Conservation (phyloP, 2,888 invertebrate genomes). For the Pseudococcus viburni region DNA sequence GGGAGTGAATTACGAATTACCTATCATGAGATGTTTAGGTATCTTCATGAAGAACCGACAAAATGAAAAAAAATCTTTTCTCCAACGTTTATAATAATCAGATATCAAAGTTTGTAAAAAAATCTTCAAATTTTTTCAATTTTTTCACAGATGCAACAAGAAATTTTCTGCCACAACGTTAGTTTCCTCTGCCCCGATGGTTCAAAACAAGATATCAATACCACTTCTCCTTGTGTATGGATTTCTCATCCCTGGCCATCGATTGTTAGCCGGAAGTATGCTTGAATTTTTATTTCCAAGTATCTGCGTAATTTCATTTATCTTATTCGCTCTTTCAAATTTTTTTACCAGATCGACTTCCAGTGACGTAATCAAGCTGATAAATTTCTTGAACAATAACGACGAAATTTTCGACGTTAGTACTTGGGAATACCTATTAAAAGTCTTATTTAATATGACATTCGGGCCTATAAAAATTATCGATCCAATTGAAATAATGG, state of each 20-base stretch:
- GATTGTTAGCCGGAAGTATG: constrained; percentile 75
- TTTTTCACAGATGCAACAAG: constrained; percentile 61
- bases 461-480: constrained; percentile 66
- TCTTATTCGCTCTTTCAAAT: neutral
- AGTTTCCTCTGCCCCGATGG: constrained; percentile 86
- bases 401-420: constrained; percentile 44
- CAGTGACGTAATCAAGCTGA: constrained; percentile 74
- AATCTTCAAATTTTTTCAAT: neutral
- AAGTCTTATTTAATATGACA: constrained; percentile 64
- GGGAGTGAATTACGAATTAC: too few species aligned
- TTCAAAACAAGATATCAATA: constrained; percentile 76
- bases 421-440: constrained; percentile 65
- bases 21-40: too few species aligned
- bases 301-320: neutral
- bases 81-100: too few species aligned
- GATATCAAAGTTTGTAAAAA: too few species aligned
- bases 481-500: constrained; percentile 76
- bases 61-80: too few species aligned
- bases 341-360: constrained; percentile 72
- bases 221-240: constrained; percentile 82
- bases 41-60: too few species aligned
- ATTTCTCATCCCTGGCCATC: constrained; percentile 85
- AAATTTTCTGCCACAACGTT: constrained; percentile 73
- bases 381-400: constrained; percentile 72
- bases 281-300: neutral